Base-by-base conservation (phyloP, 1,140 invertebrate genomes). In the Drosophila simulans region DNA sequence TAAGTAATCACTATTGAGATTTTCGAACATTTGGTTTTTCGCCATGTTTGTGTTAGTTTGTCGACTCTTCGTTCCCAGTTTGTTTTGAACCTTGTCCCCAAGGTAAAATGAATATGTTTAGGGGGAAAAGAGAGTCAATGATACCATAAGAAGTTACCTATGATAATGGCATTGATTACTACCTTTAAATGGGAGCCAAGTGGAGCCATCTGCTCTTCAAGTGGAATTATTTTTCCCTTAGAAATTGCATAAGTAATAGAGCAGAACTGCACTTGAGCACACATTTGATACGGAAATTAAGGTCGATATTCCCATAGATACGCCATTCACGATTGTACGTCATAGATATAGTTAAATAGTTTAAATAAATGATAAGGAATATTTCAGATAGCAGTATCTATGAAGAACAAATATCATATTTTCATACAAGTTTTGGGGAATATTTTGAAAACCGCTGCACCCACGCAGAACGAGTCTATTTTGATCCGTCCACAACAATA, bases 81-180 rank as follows among this genome's bases (percentile, higher is more conserved):
- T 72, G 57, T 64, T 74, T 58, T 79, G 83, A 83, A 88, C 84
- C 81, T 83, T 86, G 83, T 15, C 63, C 68, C 73, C 66, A 75
- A 81, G 76, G 80, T 80, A 59, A 84, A 77, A 82, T 60, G 46
- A 46, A 46, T 39, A 17, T 39, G 3, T 3, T 12, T 27, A 13
- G 17, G 22, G 25, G 31, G 40, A 49, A 35, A 11, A 57, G 12
- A 39, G 35, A 43, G 46, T 20, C 58, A 22, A 22, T 58, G 60
- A 81, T 66, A 71, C 55, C 34, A 57, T 80, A 62, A 58, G 34
- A 66, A 69, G 46, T 34, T 35, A 42, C 55, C 25, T 39, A 37
- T 49, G 13, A 45, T 13, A 13, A 34, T 11, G 20, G 31, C 1
- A 39, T 31, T 53, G 4, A 13, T 54, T 10, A 37, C 11, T 31